Conservation (phyloP, 2,888 invertebrate species). For the Pammene fasciana region DNA sequence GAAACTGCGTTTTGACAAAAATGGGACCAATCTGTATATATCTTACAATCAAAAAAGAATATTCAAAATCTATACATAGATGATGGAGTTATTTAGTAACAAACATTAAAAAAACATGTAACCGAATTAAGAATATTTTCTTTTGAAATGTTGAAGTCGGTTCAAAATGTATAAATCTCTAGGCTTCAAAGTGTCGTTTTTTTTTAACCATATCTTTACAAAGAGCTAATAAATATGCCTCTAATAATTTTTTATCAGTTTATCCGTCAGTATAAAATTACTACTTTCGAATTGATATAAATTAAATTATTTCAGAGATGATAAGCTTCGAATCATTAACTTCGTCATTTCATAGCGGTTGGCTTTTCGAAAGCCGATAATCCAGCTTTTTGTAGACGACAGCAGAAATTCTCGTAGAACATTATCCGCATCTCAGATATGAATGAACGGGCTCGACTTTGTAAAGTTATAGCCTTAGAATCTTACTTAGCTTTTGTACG, state of each 20-base stretch:
- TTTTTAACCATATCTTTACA: background rate
- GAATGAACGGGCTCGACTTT: constrained; percentile 42
- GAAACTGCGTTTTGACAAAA: no score
- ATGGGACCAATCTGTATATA: no score
- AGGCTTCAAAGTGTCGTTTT: no score
- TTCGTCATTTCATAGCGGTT: constrained; percentile 58
- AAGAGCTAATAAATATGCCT: background rate
- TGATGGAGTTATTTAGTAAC: no score
- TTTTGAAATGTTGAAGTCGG: no score
- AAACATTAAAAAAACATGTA: no score
- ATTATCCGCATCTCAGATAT: constrained; percentile 43
- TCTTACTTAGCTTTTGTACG: constrained; percentile 38
- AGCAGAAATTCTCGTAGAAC: constrained; percentile 48
- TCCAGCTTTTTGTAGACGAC: constrained; percentile 50
- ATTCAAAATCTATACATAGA: no score
- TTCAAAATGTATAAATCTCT: no score
- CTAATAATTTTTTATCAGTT: constrained; percentile 12
- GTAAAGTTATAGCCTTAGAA: constrained; percentile 43
- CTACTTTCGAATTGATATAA: constrained; percentile 56
- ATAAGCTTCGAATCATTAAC: constrained; percentile 67
- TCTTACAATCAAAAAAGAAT: no score
- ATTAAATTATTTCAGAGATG: constrained; percentile 55
- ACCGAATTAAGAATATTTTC: no score
- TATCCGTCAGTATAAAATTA: constrained; percentile 1
- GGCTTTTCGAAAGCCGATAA: constrained; percentile 53